Percentiles rank a stretch among this genome's conserved stretches.
Conservation (phyloP, 1,140 invertebrate genomes). For the Eurosta solidaginis region DNA sequence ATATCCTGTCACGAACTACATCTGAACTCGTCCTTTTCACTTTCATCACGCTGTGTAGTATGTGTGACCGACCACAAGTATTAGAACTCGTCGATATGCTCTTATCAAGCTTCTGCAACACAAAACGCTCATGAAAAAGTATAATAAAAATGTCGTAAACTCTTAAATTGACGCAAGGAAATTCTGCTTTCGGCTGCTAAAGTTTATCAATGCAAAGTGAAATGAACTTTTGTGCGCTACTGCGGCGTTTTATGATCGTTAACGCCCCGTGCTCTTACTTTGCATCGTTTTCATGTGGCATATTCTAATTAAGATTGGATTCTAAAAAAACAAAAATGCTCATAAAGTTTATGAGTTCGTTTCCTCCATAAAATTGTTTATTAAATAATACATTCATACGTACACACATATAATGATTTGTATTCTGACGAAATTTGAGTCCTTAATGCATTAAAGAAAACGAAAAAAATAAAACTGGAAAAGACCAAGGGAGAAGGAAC, state of each 20-base stretch:
- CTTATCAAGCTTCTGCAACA: slow-evolving; percentile 1
- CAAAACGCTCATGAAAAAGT: slow-evolving; percentile 5
- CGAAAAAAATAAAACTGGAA: too few relatives aligned
- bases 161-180: slow-evolving; percentile 15
- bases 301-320: slow-evolving; percentile 1
- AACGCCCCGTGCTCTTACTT: not conserved
- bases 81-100: too few relatives aligned
- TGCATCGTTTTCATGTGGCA: not conserved
- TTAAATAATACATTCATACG: not conserved
- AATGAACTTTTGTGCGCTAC: slow-evolving; percentile 5
- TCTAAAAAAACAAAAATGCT: not conserved
- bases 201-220: not conserved
- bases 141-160: slow-evolving; percentile 30
- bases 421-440: too few relatives aligned
- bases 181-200: not conserved
- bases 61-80: too few relatives aligned
- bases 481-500: too few relatives aligned
- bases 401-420: not conserved
- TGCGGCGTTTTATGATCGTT: not conserved
- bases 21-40: not conserved
- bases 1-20: not conserved
- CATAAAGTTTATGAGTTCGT: slow-evolving; percentile 6
- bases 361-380: slow-evolving; percentile 11
- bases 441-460: too few relatives aligned
- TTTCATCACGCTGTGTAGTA: not conserved